These are phyloP conservation scores for Eupithecia insigniata DNA, from an alignment of 2,888 invertebrate genomes.

Conservation along the genomic window DNA sequence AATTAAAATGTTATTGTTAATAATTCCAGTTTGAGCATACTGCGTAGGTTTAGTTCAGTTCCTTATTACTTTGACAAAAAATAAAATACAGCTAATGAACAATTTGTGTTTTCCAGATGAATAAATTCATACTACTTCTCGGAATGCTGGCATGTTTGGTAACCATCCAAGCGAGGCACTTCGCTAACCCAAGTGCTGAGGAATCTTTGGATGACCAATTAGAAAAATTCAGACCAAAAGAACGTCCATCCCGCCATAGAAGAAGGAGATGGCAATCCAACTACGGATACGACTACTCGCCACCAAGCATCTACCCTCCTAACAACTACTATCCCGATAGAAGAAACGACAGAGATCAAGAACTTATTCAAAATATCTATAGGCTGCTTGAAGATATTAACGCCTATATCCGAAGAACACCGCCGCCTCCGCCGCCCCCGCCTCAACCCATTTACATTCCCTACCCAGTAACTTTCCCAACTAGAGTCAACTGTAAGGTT, in stretches of 20 bases:
- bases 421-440: constrained; percentile 54
- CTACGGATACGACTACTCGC: constrained; percentile 63
- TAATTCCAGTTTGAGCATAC: background rate
- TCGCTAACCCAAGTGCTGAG: constrained; percentile 51
- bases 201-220: constrained; percentile 46
- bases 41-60: constrained; percentile 8
- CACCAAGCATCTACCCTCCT: constrained; percentile 42
- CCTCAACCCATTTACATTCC: constrained; percentile 71
- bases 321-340: constrained; percentile 57
- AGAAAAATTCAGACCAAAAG: constrained; percentile 45
- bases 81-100: constrained; percentile 38
- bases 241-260: constrained; percentile 57
- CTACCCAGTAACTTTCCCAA: constrained; percentile 63
- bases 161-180: constrained; percentile 57
- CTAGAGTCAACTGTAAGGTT: constrained; percentile 50
- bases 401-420: constrained; percentile 54
- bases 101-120: constrained; percentile 66
- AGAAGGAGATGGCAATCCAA: constrained; percentile 62
- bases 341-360: constrained; percentile 60
- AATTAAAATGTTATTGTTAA: no score
- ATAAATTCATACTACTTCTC: constrained; percentile 54
- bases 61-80: constrained; percentile 25
- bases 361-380: constrained; percentile 60
- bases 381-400: constrained; percentile 68
- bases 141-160: constrained; percentile 55